Base-by-base conservation (phyloP, 1,140 invertebrate species). In the Zelostemma sp. region DNA sequence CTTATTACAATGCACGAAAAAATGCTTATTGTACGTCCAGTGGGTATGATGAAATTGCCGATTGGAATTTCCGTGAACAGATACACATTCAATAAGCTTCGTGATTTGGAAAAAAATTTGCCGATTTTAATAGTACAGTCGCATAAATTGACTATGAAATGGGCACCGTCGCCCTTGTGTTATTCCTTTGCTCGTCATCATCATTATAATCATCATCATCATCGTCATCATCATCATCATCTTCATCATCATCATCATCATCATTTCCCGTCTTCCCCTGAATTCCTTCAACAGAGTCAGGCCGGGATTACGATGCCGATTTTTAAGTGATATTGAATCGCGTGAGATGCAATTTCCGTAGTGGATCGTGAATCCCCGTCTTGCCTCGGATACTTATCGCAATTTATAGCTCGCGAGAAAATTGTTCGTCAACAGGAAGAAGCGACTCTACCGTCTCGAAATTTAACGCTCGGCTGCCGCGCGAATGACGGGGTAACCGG, bases 401-500 rank as follows among this genome's bases (percentile, higher is more conserved):
- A 62, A 70, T 74, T 74, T 70, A 68, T 68, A 55, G 55, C 50
- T 54, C 12, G 51, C 45, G 33, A 40, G 56, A 53, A 73, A 73
- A 72, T 69, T 66, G 58, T 73, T 63, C 59, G 66, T 68, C 61
- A 68, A 60, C 38, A 41, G 53, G 64, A 56, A 65, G 57, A 33
- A 48, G 47, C 12, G 11, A 49, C 17, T 35, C 19, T 11, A 19
- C 17, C 45, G 46, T 54, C 55, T 50, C 54, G 54, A 69, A 72
- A 76, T 72, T 74, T 72, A 56, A 68, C 68, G 66, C 68, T 73
- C 63, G 60, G 61, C 41, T 58, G 60, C 43, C 51, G 53, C 51
- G 56, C 1, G 40, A 35, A 61, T 56, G 59, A 66, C 48, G 68
- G 53, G 56, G 55, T 71, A 75, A 75, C 65, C 74, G 68, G 71